phyloP scores from a whole-genome alignment of 2,113 vertebrate genomes.

The Trachemys scripta region DNA sequence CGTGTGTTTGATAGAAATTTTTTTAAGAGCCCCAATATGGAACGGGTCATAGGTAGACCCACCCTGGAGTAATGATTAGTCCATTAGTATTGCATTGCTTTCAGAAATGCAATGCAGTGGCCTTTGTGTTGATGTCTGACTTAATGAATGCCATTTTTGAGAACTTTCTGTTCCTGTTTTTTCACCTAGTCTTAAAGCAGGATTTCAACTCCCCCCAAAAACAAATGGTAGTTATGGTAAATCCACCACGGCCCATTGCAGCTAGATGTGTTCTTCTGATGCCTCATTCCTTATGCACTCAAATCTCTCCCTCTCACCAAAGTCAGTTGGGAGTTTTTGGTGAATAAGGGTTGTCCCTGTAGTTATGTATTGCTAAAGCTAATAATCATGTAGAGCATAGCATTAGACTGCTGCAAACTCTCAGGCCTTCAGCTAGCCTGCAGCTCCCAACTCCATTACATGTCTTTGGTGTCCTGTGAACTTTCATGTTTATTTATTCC shows the following conservation, averaged over 20 bases:
- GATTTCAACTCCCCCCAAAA: neutral
- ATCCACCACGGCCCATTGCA: neutral
- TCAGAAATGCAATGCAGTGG: neutral
- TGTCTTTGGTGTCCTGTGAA: neutral
- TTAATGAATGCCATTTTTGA: neutral
- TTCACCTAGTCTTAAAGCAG: neutral
- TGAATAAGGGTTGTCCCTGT: neutral
- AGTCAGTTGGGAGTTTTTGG: neutral
- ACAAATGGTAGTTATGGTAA: neutral
- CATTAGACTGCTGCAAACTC: neutral
- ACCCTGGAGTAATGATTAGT: neutral
- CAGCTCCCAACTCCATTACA: neutral
- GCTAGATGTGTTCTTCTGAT: neutral
- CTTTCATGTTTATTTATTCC: neutral
- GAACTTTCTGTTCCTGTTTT: neutral
- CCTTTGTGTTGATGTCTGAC: neutral
- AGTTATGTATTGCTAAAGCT: neutral
- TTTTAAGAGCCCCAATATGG: neutral
- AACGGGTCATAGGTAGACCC: accelerated
- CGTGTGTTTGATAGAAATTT: neutral
- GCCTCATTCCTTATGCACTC: neutral
- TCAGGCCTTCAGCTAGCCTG: neutral
- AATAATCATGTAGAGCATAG: neutral
- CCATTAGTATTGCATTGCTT: accelerated
- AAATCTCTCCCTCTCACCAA: neutral